Percentiles rank a stretch among this genome's conserved stretches.
phyloP scores from a whole-genome alignment of 2,113 vertebrate species.

The Miniopterus natalensis region DNA sequence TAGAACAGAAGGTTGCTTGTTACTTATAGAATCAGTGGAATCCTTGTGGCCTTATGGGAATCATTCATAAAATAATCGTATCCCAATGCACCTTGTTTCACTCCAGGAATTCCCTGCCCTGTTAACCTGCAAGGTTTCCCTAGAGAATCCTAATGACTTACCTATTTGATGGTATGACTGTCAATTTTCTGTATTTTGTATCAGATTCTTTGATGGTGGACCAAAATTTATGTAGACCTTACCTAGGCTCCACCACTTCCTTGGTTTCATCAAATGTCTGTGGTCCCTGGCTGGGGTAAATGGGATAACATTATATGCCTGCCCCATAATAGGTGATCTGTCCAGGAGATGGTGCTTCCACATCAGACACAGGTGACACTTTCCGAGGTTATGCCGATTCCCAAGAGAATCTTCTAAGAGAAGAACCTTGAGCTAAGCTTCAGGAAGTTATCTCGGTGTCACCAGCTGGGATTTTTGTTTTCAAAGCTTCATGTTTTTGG shows the following conservation, averaged over 20 bases:
- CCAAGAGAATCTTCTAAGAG: background rate
- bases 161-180: background rate
- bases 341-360: background rate
- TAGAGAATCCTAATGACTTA: background rate
- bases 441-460: background rate
- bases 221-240: background rate
- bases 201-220: background rate
- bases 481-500: background rate
- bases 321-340: background rate
- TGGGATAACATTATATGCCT: background rate
- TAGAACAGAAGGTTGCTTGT: background rate
- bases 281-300: background rate
- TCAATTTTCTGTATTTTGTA: background rate
- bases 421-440: background rate
- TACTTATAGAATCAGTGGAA: background rate
- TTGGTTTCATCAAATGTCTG: background rate
- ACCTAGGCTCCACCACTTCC: background rate
- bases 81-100: background rate
- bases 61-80: background rate
- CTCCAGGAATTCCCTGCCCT: background rate
- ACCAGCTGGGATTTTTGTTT: background rate
- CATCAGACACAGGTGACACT: background rate
- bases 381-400: background rate
- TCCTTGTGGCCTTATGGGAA: background rate
- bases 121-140: background rate